These are phyloP conservation scores for Flexamia atlantica DNA, from an alignment of 2,888 invertebrate genomes.

Conservation along the genomic window DNA sequence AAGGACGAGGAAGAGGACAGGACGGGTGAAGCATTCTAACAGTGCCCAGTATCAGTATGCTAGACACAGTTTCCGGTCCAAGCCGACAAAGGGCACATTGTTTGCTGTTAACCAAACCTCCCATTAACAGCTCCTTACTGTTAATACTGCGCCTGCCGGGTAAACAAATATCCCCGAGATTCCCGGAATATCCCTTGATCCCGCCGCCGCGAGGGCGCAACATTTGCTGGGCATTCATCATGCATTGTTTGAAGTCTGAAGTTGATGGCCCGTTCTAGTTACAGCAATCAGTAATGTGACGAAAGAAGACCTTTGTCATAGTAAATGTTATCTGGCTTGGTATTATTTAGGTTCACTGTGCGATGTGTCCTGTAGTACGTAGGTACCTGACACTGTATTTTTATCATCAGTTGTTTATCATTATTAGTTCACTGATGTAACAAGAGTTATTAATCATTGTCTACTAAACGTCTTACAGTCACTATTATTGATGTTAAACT, in stretches of 20 bases:
- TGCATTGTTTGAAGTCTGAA: not conserved
- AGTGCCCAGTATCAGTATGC: slow-evolving; percentile 26
- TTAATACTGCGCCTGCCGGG: slow-evolving; percentile 27
- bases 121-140: slow-evolving; percentile 41
- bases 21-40: not conserved
- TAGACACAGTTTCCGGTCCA: not conserved
- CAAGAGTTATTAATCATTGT: no score
- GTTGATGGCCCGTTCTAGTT: no score
- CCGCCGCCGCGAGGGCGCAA: not conserved
- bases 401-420: no score
- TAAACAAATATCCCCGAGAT: slow-evolving; percentile 40
- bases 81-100: slow-evolving; percentile 41
- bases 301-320: no score
- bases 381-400: no score
- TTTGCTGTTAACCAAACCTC: slow-evolving; percentile 36
- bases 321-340: no score
- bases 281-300: no score
- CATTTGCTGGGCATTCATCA: not conserved
- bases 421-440: no score
- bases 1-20: not conserved
- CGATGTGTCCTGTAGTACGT: no score
- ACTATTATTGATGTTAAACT: no score
- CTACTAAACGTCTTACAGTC: no score
- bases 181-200: slow-evolving; percentile 36
- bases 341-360: no score